A percentile compares a stretch with the other conserved stretches of the same genome.
Evolutionary conservation across 2,888 invertebrate species (phyloP).

Genomic region (Copidosoma aretas): DNA sequence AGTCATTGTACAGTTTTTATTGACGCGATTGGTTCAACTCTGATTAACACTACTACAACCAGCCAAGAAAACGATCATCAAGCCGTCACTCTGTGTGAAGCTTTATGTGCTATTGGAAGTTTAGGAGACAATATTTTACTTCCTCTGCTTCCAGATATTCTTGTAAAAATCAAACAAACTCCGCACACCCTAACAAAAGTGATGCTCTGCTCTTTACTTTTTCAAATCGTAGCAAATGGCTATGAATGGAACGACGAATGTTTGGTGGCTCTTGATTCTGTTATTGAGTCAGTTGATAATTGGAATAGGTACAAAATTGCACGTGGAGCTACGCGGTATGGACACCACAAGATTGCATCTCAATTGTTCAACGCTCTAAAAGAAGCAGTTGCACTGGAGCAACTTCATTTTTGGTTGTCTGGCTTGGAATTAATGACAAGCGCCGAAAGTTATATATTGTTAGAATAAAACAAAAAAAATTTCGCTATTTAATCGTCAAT

Average conservation of each 20-base stretch:
- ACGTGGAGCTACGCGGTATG: conserved; percentile 84
- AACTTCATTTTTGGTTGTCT: conserved; percentile 86
- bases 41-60: conserved; percentile 53
- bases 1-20: conserved; percentile 72
- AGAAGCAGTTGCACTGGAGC: conserved; percentile 81
- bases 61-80: conserved; percentile 53
- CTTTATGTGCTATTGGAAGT: conserved; percentile 77
- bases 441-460: conserved; percentile 74
- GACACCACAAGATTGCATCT: conserved; percentile 77
- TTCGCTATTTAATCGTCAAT: neutral
- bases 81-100: conserved; percentile 72
- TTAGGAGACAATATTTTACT: conserved; percentile 66
- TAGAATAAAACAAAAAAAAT: conserved; percentile 47
- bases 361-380: conserved; percentile 70
- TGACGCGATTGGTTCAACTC: conserved; percentile 68
- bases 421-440: conserved; percentile 79
- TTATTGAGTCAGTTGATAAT: conserved; percentile 69
- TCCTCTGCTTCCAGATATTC: conserved; percentile 67
- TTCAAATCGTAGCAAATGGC: conserved; percentile 80
- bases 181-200: conserved; percentile 60
- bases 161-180: conserved; percentile 62
- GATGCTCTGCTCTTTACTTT: conserved; percentile 81
- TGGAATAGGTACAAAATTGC: conserved; percentile 90
- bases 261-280: conserved; percentile 67
- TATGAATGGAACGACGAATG: conserved; percentile 72